phyloP scores from a whole-genome alignment of 2,888 invertebrate species.

The Pilophorus perplexus region DNA sequence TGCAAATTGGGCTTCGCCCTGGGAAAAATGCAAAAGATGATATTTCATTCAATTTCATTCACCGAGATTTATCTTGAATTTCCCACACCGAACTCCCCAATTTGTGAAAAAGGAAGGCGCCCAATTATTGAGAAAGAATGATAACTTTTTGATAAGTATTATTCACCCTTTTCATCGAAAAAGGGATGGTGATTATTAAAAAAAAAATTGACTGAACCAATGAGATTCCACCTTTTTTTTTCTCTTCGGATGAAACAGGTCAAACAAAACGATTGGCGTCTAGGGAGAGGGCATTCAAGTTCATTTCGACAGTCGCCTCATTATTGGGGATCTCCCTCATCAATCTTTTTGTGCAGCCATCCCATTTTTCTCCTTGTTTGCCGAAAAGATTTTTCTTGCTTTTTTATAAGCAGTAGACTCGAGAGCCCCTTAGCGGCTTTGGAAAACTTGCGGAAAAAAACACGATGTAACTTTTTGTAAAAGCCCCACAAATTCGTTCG shows the following conservation, averaged over 20 bases:
- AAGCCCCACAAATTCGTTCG: too few species aligned
- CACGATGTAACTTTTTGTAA: too few species aligned
- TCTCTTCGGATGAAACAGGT: neutral
- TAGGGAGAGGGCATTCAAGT: neutral
- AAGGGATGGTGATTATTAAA: constrained; percentile 4
- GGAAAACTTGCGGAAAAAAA: too few species aligned
- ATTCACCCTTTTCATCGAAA: neutral
- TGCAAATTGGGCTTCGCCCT: too few species aligned
- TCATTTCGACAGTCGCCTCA: neutral
- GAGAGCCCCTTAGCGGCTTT: too few species aligned
- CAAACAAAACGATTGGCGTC: neutral
- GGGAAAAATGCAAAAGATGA: neutral
- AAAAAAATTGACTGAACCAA: neutral
- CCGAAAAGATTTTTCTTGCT: too few species aligned
- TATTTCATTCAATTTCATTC: neutral
- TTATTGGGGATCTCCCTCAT: neutral
- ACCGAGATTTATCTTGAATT: neutral
- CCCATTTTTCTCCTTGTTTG: too few species aligned
- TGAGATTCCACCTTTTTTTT: neutral
- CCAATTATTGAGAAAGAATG: constrained; percentile 9
- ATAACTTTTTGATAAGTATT: constrained; percentile 23
- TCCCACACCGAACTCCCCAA: neutral
- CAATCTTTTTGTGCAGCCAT: too few species aligned
- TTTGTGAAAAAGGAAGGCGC: neutral
- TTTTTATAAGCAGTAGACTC: too few species aligned